Evolutionary conservation across 2,797 vertebrate species (phyloP).

Genomic region (Platalea minor): DNA sequence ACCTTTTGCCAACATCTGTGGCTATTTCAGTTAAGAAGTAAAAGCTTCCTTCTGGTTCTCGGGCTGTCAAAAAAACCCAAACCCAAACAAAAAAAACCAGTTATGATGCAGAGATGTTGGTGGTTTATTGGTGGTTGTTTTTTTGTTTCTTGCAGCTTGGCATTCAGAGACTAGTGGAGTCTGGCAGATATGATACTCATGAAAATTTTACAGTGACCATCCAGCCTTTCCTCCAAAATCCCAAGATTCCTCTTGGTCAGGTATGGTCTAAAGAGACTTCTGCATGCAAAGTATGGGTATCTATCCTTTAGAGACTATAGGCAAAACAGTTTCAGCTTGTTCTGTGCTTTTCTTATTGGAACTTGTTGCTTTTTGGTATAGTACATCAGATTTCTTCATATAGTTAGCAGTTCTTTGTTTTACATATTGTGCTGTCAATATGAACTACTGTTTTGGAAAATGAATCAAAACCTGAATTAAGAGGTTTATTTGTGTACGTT

Average conservation of each 20-base stretch:
- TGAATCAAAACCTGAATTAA: neutral
- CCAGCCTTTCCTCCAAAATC: conserved; percentile 84
- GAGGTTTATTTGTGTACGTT: neutral
- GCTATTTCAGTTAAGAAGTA: neutral
- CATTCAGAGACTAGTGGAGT: conserved; percentile 79
- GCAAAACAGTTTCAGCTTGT: neutral
- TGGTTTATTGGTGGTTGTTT: neutral
- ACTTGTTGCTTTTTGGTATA: neutral
- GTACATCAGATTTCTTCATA: neutral
- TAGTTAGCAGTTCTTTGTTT: neutral
- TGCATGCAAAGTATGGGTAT: neutral
- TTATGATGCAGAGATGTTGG: neutral
- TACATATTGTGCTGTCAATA: neutral
- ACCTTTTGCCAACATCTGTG: neutral
- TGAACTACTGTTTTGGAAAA: neutral
- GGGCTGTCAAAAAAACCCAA: neutral
- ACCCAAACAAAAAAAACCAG: neutral
- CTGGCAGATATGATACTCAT: conserved; percentile 84
- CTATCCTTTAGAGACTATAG: neutral
- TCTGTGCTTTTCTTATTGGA: neutral
- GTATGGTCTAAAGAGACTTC: conserved; percentile 59
- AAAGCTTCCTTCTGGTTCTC: neutral
- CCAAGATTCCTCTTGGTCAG: conserved; percentile 71
- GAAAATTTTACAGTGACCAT: conserved; percentile 88
- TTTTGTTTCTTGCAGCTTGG: conserved; percentile 69